A percentile compares a stretch with the other conserved stretches of the same genome.
These are phyloP conservation scores for Chionomys nivalis DNA, from an alignment of 2,113 vertebrate genomes.

Conservation along the genomic window DNA sequence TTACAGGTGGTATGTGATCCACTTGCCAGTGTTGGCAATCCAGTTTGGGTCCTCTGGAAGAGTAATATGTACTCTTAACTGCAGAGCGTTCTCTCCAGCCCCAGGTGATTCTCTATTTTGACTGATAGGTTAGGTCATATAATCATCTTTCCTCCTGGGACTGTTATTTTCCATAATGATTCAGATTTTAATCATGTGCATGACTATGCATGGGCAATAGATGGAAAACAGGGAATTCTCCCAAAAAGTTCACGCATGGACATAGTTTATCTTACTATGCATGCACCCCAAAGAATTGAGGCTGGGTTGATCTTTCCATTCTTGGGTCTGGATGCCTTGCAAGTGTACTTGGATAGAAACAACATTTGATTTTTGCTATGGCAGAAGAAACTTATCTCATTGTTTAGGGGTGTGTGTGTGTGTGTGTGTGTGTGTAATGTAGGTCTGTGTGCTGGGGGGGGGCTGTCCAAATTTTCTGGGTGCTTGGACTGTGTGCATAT, in stretches of 20 bases:
- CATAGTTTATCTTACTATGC: background rate
- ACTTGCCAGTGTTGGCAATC: background rate
- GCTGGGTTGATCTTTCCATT: background rate
- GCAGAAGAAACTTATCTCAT: background rate
- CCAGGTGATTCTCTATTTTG: background rate
- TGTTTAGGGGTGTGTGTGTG: background rate
- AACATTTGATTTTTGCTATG: background rate
- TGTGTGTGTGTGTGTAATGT: background rate
- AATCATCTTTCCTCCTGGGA: background rate
- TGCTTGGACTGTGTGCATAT: background rate
- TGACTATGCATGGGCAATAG: background rate
- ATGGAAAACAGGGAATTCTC: background rate
- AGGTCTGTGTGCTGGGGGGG: background rate
- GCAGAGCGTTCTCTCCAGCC: background rate
- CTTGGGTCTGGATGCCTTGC: background rate
- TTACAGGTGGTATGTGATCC: background rate
- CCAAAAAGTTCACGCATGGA: background rate
- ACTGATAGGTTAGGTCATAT: background rate
- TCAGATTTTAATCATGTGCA: background rate
- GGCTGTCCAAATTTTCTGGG: background rate
- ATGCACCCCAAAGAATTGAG: too few species aligned
- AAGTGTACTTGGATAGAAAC: background rate
- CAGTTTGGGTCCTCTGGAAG: background rate
- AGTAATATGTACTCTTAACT: background rate
- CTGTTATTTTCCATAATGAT: background rate